Percentiles rank a stretch among this genome's conserved stretches.
Evolutionary conservation across 1,140 invertebrate species (phyloP).

Genomic region (Meloidogyne exigua): DNA sequence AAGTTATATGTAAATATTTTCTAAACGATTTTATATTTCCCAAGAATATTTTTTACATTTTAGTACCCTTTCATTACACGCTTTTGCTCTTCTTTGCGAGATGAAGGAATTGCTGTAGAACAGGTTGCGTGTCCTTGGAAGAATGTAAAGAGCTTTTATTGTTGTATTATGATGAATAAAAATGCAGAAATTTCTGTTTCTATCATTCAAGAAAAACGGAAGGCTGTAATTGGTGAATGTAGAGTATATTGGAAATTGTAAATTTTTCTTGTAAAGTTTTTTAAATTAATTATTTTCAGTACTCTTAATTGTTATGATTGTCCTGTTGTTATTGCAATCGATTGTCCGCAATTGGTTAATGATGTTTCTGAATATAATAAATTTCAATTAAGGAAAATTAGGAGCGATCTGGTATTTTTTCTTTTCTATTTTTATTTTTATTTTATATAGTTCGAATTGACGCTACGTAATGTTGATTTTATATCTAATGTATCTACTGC

Average conservation of each 20-base stretch:
- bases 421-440: background rate
- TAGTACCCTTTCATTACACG: background rate
- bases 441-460: background rate
- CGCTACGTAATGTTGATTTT: background rate
- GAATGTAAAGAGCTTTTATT: slow-evolving; percentile 1
- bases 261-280: background rate
- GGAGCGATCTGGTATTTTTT: background rate
- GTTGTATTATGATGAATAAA: background rate
- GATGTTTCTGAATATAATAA: background rate
- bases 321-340: background rate
- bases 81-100: background rate
- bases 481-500: background rate
- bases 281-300: background rate
- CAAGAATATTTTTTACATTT: background rate
- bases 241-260: slow-evolving; percentile 1
- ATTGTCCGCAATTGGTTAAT: background rate
- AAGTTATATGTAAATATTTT: too few species aligned
- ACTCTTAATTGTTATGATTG: background rate
- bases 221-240: background rate
- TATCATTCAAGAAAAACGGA: background rate
- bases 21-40: too few species aligned
- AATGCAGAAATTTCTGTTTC: background rate
- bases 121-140: background rate
- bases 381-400: background rate
- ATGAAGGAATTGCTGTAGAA: background rate